Base-by-base conservation (phyloP, 2,113 vertebrate species). In the Tragelaphus imberbis region DNA sequence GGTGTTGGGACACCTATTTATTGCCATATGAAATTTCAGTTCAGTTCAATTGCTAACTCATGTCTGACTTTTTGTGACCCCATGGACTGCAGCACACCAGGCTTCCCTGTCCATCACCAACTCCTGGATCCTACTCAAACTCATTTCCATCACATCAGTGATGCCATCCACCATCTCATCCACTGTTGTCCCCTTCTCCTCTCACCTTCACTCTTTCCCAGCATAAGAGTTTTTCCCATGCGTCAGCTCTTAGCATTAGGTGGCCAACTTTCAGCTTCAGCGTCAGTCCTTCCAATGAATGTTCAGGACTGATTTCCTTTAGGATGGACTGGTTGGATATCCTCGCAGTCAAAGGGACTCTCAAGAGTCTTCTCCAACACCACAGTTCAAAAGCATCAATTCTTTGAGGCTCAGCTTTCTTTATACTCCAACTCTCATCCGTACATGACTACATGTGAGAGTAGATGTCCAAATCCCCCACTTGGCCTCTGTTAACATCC, bases 341-440 rank as follows among this genome's bases (percentile, higher is more conserved):
- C 9, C n/a, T 36, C 21, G n/a, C 17, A 21, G 65, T 11, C 65
- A 17, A 71, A 36, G 65, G 17, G n/a, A 36, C 65, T 71, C 65
- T 36, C 17, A 71, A 71, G 65, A 36, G 17, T 71, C 28, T 63
- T 63, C 0, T 61, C 28, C 59, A 63, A 63, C 28, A 63, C 28
- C 61, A 30, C 6, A 15, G n/a, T 71, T 36, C 9, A 71, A 71
- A 71, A 71, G 17, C n/a, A 71, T 36, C 65, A 71, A 71, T 19
- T 71, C n/a, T 71, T 6, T 0, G 0, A 2, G 19, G n/a, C 17
- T 71, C 9, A 36, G 19, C 8, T 36, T 71, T 71, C 65, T 10
- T 36, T 36, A 71, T 12, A 5, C n/a, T 36, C n/a, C 65, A 23
- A 6, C n/a, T 36, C 19, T 21, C 65, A 71, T 36, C 9, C 4